phyloP scores from a whole-genome alignment of 2,113 vertebrate species.

The Donacobius atricapilla region DNA sequence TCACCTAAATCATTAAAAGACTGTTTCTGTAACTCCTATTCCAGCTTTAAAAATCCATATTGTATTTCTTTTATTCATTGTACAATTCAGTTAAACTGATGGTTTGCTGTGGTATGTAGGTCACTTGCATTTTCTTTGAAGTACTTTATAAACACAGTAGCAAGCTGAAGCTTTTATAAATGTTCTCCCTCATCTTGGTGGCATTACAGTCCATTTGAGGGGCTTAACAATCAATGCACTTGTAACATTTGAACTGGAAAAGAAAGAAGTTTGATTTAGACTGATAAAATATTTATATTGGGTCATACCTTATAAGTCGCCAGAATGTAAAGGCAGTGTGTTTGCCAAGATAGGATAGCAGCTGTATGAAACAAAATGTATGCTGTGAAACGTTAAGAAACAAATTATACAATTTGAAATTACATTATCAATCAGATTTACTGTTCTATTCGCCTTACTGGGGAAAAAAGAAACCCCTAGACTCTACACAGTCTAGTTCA shows the following conservation, averaged over 20 bases:
- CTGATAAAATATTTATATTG: background rate
- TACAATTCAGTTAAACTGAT: background rate
- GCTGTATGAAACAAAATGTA: background rate
- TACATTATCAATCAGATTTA: background rate
- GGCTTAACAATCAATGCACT: background rate
- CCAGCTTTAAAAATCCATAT: background rate
- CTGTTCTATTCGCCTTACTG: background rate
- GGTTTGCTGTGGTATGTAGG: background rate
- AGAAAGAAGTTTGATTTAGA: background rate
- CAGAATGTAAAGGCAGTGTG: background rate
- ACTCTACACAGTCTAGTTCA: background rate
- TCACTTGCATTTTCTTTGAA: background rate
- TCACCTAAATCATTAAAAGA: background rate
- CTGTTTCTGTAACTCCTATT: background rate
- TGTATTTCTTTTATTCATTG: background rate
- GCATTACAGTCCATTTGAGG: background rate
- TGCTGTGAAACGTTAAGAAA: background rate
- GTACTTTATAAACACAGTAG: background rate
- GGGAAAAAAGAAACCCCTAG: rapidly evolving
- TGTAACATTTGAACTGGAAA: background rate
- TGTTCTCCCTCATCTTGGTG: background rate
- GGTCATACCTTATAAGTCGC: background rate
- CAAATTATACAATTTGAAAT: background rate
- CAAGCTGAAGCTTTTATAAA: background rate
- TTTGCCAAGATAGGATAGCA: background rate